phyloP scores from a whole-genome alignment of 2,797 vertebrate genomes.

The Pseudochirops corinnae region DNA sequence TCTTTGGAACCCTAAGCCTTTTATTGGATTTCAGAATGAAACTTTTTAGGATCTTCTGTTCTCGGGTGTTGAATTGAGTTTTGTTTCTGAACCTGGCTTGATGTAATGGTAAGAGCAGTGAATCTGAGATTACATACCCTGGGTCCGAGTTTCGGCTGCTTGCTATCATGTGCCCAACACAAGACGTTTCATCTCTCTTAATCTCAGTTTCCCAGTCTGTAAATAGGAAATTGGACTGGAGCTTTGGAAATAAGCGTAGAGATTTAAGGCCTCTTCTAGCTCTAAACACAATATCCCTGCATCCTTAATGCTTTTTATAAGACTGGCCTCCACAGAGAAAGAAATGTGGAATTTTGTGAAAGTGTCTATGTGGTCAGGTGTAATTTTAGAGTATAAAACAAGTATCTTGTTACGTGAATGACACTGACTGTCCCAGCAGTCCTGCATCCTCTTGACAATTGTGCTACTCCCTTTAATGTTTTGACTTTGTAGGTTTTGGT shows the following conservation, averaged over 20 bases:
- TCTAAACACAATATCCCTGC: background rate
- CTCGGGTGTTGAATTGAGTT: constrained; percentile 65
- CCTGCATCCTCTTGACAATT: constrained; percentile 44
- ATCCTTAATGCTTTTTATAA: background rate
- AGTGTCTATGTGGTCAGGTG: constrained; percentile 30
- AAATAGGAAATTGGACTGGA: background rate
- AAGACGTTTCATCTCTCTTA: background rate
- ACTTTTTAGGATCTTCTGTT: constrained; percentile 53
- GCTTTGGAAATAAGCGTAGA: background rate
- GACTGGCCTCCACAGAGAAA: background rate
- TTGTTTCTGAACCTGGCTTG: constrained; percentile 48
- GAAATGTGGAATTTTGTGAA: constrained; percentile 18
- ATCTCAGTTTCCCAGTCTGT: background rate
- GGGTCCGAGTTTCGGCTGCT: background rate
- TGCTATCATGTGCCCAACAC: background rate
- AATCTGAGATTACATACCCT: background rate
- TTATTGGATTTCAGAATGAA: constrained; percentile 67
- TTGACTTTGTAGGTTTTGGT: constrained; percentile 47
- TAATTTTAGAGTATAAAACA: constrained; percentile 30
- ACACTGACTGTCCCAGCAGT: constrained; percentile 47
- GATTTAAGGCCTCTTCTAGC: background rate
- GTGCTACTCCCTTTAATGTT: background rate
- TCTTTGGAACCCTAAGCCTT: background rate
- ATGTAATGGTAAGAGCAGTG: constrained; percentile 31
- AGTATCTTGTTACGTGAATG: constrained; percentile 5